Evolutionary conservation across 2,797 vertebrate species (phyloP).

Genomic region (Vultur gryphus): DNA sequence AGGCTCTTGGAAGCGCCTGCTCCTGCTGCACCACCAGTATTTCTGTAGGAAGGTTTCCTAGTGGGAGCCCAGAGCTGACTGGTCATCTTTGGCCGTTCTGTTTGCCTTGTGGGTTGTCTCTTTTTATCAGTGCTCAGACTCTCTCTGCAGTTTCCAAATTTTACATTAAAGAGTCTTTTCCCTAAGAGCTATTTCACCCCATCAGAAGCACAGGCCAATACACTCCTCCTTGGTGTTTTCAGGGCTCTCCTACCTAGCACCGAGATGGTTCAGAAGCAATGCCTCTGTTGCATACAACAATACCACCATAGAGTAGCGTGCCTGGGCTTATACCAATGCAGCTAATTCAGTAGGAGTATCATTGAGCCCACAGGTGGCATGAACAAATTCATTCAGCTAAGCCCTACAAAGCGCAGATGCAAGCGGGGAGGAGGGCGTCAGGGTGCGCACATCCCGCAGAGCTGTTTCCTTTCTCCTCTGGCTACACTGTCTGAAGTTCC

Average conservation of each 20-base stretch:
- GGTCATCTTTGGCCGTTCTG: not conserved
- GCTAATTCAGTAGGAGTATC: not conserved
- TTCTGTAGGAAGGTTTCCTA: not conserved
- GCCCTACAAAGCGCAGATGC: not conserved
- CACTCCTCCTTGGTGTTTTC: not conserved
- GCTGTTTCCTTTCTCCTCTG: constrained; percentile 25
- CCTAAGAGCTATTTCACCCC: not conserved
- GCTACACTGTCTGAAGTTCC: not conserved
- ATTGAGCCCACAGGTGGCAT: not conserved
- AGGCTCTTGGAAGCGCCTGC: not conserved
- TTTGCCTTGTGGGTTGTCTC: not conserved
- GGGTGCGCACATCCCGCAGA: not conserved
- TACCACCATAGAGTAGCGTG: accelerated
- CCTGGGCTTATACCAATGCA: not conserved
- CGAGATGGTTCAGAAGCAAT: not conserved
- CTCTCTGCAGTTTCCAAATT: not conserved
- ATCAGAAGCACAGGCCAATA: not conserved
- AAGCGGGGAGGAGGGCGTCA: not conserved
- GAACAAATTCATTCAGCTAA: not conserved
- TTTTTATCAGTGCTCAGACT: not conserved
- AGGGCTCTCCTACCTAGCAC: not conserved
- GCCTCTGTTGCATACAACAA: too few species aligned
- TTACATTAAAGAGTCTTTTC: not conserved
- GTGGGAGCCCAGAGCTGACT: not conserved
- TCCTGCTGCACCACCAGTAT: not conserved